Evolutionary conservation across 2,888 invertebrate species (phyloP).

Genomic region (Yponomeuta plumbellus): DNA sequence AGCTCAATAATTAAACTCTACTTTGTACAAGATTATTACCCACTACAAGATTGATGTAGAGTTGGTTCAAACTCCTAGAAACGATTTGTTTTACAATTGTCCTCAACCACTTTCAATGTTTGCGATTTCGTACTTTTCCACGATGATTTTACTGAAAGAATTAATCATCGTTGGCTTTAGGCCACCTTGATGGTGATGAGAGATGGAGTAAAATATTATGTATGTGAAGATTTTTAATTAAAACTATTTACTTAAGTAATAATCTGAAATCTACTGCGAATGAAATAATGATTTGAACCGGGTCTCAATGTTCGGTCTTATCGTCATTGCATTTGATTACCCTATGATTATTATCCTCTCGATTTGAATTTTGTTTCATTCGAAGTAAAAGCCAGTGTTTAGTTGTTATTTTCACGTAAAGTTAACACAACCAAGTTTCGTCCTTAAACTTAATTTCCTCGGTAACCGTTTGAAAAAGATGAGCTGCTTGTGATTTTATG

Average conservation of each 20-base stretch:
- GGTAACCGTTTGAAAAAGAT: neutral
- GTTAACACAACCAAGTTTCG: constrained; percentile 1
- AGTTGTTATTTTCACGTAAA: neutral
- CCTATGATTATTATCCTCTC: too few species aligned
- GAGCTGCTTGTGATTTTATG: neutral
- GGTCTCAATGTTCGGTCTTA: too few species aligned
- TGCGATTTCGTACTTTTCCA: neutral
- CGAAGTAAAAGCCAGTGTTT: neutral
- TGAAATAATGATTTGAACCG: neutral
- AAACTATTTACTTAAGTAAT: neutral
- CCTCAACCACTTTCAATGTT: neutral
- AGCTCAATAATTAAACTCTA: constrained; percentile 46
- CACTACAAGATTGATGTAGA: neutral
- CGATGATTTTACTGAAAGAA: neutral
- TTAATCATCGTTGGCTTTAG: neutral
- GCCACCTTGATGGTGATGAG: too few species aligned
- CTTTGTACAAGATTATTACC: constrained; percentile 57
- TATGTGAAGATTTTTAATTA: neutral
- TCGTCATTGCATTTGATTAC: too few species aligned
- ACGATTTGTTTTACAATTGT: neutral
- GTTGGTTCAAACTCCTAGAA: constrained; percentile 31
- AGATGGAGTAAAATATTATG: neutral
- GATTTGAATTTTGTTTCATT: neutral
- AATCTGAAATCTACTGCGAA: neutral
- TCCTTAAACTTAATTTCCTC: neutral